phyloP scores from a whole-genome alignment of 2,113 vertebrate species.

The Dermatemys mawii region DNA sequence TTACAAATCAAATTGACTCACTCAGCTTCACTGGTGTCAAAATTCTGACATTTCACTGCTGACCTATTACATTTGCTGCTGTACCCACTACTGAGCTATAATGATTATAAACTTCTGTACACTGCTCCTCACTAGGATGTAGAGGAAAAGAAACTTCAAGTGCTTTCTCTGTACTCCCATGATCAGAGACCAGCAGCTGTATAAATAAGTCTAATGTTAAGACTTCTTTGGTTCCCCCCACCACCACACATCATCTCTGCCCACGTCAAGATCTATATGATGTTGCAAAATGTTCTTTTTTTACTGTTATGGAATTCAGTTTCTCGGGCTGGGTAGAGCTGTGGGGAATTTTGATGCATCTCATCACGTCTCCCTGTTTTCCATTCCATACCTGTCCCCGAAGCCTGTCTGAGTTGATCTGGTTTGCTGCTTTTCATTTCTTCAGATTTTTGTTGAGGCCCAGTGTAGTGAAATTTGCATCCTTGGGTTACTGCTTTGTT shows the following conservation, averaged over 20 bases:
- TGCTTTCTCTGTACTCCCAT: not conserved
- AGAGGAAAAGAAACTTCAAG: not conserved
- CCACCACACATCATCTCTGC: not conserved
- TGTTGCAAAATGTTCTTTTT: not conserved
- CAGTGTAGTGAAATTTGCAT: not conserved
- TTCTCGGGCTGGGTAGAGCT: not conserved
- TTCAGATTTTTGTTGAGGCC: not conserved
- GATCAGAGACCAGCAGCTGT: not conserved
- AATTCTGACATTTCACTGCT: not conserved
- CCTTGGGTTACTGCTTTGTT: not conserved
- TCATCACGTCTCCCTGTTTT: not conserved
- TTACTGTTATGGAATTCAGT: not conserved
- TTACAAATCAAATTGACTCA: not conserved
- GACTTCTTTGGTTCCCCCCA: not conserved
- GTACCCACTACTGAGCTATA: not conserved
- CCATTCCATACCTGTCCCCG: not conserved
- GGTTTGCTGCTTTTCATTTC: not conserved
- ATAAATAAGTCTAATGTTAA: not conserved
- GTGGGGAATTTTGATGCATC: not conserved
- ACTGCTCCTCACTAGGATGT: not conserved
- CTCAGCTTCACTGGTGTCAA: not conserved
- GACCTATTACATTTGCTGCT: not conserved
- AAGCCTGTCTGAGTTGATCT: not conserved
- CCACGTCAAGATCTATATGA: not conserved
- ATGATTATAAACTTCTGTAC: not conserved